phyloP scores from a whole-genome alignment of 1,140 invertebrate genomes.

The Brachionus rotundiformis region DNA sequence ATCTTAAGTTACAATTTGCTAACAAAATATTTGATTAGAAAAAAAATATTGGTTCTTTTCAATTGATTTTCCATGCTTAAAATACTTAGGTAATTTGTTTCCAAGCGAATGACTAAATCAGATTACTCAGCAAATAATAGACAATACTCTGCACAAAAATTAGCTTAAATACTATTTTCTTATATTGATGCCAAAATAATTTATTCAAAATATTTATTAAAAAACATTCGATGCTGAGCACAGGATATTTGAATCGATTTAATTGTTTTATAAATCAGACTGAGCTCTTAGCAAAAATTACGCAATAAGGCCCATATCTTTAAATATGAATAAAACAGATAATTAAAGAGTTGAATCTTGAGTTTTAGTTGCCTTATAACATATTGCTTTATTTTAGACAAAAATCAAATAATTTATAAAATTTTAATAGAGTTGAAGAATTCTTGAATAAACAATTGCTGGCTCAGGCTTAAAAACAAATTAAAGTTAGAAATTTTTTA shows the following conservation, averaged over 20 bases:
- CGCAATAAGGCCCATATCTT: neutral
- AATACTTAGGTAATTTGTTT: constrained; percentile 3
- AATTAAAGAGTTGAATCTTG: neutral
- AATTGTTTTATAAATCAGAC: neutral
- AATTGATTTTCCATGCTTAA: neutral
- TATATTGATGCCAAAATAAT: neutral
- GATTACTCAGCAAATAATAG: neutral
- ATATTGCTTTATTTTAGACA: neutral
- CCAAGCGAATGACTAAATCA: neutral
- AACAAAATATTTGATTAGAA: neutral
- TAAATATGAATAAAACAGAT: neutral
- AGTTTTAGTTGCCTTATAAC: neutral
- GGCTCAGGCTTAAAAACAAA: neutral
- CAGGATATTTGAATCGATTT: neutral
- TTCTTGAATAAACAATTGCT: neutral
- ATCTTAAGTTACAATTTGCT: neutral
- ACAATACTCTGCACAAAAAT: neutral
- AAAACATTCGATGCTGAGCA: neutral
- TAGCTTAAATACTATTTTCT: neutral
- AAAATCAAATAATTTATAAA: neutral
- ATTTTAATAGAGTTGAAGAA: neutral
- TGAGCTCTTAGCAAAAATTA: neutral
- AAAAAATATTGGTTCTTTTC: neutral
- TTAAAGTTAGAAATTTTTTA: neutral
- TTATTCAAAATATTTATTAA: constrained; percentile 8